Conservation (phyloP, 2,888 invertebrate genomes). For the Ophioninae sp. region DNA sequence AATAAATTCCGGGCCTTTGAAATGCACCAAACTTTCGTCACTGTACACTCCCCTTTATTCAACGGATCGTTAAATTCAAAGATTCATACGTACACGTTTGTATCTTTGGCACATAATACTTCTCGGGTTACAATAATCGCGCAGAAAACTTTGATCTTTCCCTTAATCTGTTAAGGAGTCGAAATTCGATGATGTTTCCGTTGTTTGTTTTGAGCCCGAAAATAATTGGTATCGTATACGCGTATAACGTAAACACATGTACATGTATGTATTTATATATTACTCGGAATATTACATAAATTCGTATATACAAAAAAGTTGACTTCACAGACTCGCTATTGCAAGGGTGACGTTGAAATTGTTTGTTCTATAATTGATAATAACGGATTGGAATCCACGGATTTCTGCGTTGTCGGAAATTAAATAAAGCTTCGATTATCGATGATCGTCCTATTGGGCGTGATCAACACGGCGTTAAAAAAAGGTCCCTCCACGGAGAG, state of each 20-base stretch:
- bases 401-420: too few relatives aligned
- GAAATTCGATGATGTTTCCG: not conserved
- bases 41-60: constrained; percentile 31
- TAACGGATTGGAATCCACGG: not conserved
- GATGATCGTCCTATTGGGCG: too few relatives aligned
- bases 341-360: constrained; percentile 2
- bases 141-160: constrained; percentile 1
- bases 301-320: constrained; percentile 38
- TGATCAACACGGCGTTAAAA: too few relatives aligned
- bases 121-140: constrained; percentile 29
- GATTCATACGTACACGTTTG: constrained; percentile 40
- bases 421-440: too few relatives aligned
- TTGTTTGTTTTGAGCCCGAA: constrained; percentile 19
- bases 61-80: constrained; percentile 32
- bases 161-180: constrained; percentile 8
- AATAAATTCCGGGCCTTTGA: not conserved
- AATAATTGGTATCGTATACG: constrained; percentile 7
- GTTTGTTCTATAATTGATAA: constrained; percentile 14
- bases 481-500: not conserved
- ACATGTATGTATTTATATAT: constrained; percentile 21
- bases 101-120: constrained; percentile 63
- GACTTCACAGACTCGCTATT: constrained; percentile 45
- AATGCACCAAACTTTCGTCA: not conserved
- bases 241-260: not conserved
- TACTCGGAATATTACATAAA: constrained; percentile 30